Conservation (phyloP, 2,113 vertebrate genomes). For the Abramis brama region DNA sequence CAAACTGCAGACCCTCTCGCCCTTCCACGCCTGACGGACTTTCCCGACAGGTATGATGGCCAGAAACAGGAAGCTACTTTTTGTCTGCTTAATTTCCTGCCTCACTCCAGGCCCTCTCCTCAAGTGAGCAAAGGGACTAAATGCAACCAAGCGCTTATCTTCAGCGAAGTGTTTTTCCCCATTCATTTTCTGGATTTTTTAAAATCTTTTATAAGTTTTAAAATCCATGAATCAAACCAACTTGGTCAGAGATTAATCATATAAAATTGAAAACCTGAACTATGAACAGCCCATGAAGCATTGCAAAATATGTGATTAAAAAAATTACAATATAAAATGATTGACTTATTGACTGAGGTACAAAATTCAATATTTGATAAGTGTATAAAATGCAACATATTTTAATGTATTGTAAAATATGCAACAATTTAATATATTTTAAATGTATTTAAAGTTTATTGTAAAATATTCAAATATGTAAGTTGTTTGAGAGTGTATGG, state of each 20-base stretch:
- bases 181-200: background rate
- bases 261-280: background rate
- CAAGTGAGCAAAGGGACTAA: background rate
- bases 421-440: background rate
- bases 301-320: background rate
- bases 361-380: background rate
- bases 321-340: background rate
- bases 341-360: background rate
- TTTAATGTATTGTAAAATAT: background rate
- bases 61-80: constrained; percentile 24
- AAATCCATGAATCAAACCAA: background rate
- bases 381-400: background rate
- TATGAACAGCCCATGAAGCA: background rate
- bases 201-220: background rate
- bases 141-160: background rate
- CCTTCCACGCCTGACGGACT: background rate
- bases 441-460: background rate
- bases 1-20: constrained; percentile 3
- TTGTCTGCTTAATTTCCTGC: constrained; percentile 32
- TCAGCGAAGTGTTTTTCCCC: background rate
- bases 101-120: background rate
- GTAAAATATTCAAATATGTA: background rate
- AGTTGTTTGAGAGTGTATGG: background rate
- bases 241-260: background rate
- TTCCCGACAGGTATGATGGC: constrained; percentile 18